Evolutionary conservation across 2,797 vertebrate genomes (phyloP).

Genomic region (Myotis vivesi): DNA sequence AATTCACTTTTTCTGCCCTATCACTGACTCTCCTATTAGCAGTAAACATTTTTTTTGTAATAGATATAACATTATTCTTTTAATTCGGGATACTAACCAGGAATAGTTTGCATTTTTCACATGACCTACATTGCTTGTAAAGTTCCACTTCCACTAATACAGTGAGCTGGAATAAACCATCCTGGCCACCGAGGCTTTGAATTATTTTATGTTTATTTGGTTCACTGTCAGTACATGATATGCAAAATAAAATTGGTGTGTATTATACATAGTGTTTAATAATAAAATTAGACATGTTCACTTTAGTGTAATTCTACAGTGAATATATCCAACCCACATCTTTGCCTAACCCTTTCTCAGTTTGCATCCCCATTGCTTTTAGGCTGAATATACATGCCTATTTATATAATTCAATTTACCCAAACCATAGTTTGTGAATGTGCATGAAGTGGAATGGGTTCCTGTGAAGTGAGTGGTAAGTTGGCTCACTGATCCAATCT

Average conservation of each 20-base stretch:
- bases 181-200: slow-evolving; percentile 12
- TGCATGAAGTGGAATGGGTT: not conserved
- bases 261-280: not conserved
- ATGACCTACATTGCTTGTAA: not conserved
- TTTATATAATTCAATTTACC: not conserved
- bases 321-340: slow-evolving; percentile 27
- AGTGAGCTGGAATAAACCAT: not conserved
- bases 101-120: not conserved
- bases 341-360: not conserved
- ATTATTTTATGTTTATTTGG: not conserved
- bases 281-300: not conserved
- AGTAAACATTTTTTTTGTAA: not conserved
- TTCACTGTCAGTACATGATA: not conserved
- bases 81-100: not conserved
- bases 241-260: not conserved
- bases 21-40: not conserved
- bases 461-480: not conserved
- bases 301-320: not conserved
- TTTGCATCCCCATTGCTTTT: not conserved
- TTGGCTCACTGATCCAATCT: not conserved
- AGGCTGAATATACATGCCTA: not conserved
- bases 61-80: not conserved
- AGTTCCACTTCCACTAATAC: not conserved
- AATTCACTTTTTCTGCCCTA: not conserved
- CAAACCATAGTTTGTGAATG: not conserved